Base-by-base conservation (phyloP, 2,797 vertebrate genomes). In the Periparus ater region DNA sequence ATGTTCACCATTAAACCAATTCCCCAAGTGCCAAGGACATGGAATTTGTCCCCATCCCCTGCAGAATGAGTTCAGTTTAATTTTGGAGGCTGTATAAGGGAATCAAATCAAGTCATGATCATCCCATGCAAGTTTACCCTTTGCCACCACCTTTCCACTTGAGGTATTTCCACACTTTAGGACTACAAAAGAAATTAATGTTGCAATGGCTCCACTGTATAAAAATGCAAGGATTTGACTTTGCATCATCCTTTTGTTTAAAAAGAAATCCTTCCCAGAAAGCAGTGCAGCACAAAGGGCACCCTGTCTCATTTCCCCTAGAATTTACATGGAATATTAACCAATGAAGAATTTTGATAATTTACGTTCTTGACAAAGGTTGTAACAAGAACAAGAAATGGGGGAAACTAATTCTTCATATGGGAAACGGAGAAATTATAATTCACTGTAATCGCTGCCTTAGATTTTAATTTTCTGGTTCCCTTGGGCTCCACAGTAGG, bases 391-490 rank as follows among this genome's bases (percentile, higher is more conserved):
- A 76, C n/a, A 91, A 96, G 91, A 88, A 95, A 85, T 65, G 55
- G 66, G 68, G 72, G 72, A 76, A 96, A 87, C 84, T 92, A 87
- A 92, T 91, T 95, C 55, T 92, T 94, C 80, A 58, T 87, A 80
- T 93, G 77, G 48, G 87, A 88, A 95, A 93, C 36, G 63, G 57
- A 90, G 89, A 94, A 95, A 94, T 85, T 91, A 81, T 89, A 92
- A 96, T 89, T 96, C 61, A 85, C 71, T 92, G 55, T 85, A 72
- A 92, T 95, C 3, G 2, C 77, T 85, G 53, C 70, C 60, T 91
- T 94, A 77, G 44, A 81, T 95, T 94, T 95, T 95, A 76, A 93
- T 91, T 93, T 95, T 95, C 87, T 83, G 29, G 48, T 95, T 95
- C 95, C 89, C 92, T 84, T 85, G 85, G 85, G 91, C 81, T 96